Evolutionary conservation across 2,113 vertebrate species (phyloP).

Genomic region (Python bivittatus): DNA sequence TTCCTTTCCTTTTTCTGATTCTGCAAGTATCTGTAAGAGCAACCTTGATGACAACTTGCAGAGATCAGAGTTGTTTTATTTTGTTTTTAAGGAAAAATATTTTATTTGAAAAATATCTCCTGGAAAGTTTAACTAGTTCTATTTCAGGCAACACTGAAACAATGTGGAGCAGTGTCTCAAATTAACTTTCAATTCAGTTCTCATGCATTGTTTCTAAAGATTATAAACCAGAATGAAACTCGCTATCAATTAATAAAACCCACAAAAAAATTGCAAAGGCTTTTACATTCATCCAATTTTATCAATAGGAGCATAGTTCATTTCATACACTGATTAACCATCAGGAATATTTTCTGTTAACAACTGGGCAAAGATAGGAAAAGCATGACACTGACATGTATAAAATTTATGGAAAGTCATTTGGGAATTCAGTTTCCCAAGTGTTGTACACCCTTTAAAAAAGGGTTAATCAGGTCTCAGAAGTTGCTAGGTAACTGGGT

Average conservation of each 20-base stretch:
- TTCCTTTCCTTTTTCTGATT: background rate
- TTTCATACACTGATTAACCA: background rate
- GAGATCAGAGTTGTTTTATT: background rate
- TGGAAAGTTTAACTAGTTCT: background rate
- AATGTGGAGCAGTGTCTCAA: background rate
- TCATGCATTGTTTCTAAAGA: background rate
- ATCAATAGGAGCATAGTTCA: background rate
- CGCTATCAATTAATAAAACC: background rate
- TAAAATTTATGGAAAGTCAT: background rate
- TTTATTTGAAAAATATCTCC: background rate
- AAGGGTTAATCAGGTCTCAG: constrained; percentile 20
- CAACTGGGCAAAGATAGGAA: accelerated
- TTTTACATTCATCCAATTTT: background rate
- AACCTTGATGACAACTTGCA: background rate
- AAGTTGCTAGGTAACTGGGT: constrained; percentile 17
- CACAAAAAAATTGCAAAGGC: background rate
- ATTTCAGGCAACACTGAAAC: background rate
- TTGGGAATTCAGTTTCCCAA: background rate
- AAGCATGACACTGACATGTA: background rate
- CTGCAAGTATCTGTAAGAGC: background rate
- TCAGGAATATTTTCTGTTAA: background rate
- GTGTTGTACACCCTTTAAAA: constrained; percentile 15
- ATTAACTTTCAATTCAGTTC: background rate
- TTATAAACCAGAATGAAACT: background rate
- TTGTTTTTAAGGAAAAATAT: background rate